These are phyloP conservation scores for Eilema caniola DNA, from an alignment of 2,888 invertebrate genomes.

Conservation along the genomic window DNA sequence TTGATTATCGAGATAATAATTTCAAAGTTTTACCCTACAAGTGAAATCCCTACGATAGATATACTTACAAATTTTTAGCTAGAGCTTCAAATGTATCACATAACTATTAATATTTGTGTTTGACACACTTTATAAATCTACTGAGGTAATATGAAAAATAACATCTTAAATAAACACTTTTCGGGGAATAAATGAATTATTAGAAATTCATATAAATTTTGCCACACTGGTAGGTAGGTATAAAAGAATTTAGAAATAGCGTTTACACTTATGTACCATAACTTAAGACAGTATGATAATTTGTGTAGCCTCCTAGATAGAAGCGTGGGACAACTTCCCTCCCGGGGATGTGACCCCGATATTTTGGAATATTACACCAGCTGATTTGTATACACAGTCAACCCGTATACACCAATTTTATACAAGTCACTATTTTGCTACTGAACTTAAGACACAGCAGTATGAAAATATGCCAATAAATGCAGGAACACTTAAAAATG, in stretches of 20 bases:
- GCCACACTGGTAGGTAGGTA: background rate
- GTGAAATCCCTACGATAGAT: background rate
- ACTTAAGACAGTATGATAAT: too few relatives aligned
- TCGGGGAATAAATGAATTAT: background rate
- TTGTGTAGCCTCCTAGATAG: too few relatives aligned
- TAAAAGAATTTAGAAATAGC: background rate
- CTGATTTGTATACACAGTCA: too few relatives aligned
- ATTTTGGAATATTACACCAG: too few relatives aligned
- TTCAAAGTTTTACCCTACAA: background rate
- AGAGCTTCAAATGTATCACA: background rate
- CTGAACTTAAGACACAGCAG: constrained; percentile 5
- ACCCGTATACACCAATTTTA: too few relatives aligned
- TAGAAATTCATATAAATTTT: background rate
- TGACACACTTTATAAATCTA: background rate
- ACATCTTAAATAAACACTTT: background rate
- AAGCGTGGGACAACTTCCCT: too few relatives aligned
- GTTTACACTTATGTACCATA: background rate
- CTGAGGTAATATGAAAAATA: background rate
- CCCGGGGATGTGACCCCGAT: too few relatives aligned
- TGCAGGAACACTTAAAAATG: background rate
- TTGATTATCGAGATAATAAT: background rate
- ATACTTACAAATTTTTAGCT: too few relatives aligned
- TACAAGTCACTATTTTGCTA: background rate
- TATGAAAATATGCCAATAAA: constrained; percentile 11
- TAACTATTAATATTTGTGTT: background rate